phyloP scores from a whole-genome alignment of 2,888 invertebrate genomes.

The Acronicta alni region DNA sequence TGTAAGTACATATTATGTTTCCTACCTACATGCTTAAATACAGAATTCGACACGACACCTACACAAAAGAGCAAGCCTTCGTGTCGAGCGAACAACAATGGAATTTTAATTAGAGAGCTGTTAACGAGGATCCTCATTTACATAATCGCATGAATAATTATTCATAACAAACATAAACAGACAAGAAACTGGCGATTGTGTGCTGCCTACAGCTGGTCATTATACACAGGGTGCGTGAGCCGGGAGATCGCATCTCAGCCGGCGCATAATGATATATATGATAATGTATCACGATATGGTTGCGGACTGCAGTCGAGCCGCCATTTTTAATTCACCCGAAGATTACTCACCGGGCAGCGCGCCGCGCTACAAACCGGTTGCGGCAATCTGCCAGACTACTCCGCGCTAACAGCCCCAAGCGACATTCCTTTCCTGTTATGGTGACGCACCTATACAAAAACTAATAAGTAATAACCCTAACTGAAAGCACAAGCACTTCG shows the following conservation, averaged over 20 bases:
- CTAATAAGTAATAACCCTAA: slow-evolving; percentile 25
- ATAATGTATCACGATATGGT: slow-evolving; percentile 68
- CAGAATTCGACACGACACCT: slow-evolving; percentile 70
- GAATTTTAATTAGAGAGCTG: slow-evolving; percentile 84
- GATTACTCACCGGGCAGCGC: slow-evolving; percentile 59
- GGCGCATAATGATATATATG: slow-evolving; percentile 67
- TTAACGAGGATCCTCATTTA: slow-evolving; percentile 81
- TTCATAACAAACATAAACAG: slow-evolving; percentile 80
- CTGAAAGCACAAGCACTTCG: slow-evolving; percentile 12
- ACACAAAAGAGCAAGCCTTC: slow-evolving; percentile 74
- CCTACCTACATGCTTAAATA: slow-evolving; percentile 22
- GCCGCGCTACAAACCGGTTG: slow-evolving; percentile 59
- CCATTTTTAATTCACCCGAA: slow-evolving; percentile 66
- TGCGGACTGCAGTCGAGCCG: slow-evolving; percentile 55
- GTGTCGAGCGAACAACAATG: slow-evolving; percentile 77
- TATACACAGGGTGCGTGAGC: slow-evolving; percentile 64
- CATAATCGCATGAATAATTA: slow-evolving; percentile 85
- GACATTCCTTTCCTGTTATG: slow-evolving; percentile 62
- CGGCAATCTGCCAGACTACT: slow-evolving; percentile 50
- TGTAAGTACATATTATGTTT: not conserved
- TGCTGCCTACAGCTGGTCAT: slow-evolving; percentile 63
- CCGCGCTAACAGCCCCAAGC: slow-evolving; percentile 41
- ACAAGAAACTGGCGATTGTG: slow-evolving; percentile 67
- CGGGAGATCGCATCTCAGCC: slow-evolving; percentile 64
- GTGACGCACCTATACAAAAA: slow-evolving; percentile 31